Evolutionary conservation across 2,113 vertebrate species (phyloP).

Genomic region (Phycodurus eques): DNA sequence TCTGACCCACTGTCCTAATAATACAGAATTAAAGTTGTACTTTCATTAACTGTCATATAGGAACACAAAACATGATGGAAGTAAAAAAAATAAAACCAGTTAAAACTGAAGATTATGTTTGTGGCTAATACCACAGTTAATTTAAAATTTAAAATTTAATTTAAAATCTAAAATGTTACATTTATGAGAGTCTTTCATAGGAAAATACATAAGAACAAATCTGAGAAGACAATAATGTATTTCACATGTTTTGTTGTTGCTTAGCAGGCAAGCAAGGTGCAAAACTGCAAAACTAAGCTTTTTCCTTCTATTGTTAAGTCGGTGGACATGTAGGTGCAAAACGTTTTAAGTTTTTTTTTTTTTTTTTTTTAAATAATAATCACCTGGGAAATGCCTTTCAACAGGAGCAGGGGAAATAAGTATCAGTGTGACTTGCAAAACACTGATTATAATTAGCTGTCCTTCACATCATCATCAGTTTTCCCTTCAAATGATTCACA

Average conservation of each 20-base stretch:
- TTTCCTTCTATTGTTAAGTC: too few species aligned
- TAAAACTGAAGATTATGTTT: too few species aligned
- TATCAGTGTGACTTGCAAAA: background rate
- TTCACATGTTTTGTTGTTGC: too few species aligned
- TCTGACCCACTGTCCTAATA: slow-evolving; percentile 13
- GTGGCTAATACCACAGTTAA: background rate
- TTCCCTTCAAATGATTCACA: background rate
- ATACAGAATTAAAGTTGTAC: background rate
- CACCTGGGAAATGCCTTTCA: background rate
- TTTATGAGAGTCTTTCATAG: too few species aligned
- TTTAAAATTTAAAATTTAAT: background rate
- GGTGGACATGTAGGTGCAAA: too few species aligned
- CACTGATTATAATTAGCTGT: background rate
- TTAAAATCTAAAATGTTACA: too few species aligned
- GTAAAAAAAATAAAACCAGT: too few species aligned
- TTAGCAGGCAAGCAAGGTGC: too few species aligned
- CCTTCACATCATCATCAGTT: background rate
- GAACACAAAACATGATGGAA: background rate
- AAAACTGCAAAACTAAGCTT: too few species aligned
- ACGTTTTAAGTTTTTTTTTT: too few species aligned
- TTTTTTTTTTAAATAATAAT: background rate
- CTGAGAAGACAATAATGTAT: too few species aligned
- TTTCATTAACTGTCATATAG: background rate
- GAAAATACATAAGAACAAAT: too few species aligned
- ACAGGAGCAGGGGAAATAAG: background rate